Conservation (phyloP, 1,140 invertebrate species). For the Dendroctonus ponderosae region DNA sequence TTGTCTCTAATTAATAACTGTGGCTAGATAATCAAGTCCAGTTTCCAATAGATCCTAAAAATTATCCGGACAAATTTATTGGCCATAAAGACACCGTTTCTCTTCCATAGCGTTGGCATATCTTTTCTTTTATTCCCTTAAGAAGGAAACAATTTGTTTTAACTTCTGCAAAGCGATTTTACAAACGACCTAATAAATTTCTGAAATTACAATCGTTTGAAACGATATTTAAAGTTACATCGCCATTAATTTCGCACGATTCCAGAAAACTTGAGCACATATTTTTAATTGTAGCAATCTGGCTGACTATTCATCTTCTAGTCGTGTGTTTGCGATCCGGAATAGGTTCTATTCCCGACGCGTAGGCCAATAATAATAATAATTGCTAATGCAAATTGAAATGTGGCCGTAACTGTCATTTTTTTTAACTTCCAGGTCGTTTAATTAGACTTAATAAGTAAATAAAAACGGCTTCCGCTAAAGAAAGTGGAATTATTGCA, state of each 20-base stretch:
- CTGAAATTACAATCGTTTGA: constrained; percentile 30
- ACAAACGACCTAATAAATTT: constrained; percentile 31
- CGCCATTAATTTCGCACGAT: constrained; percentile 30
- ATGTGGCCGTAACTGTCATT: too few species aligned
- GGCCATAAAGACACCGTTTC: constrained; percentile 4
- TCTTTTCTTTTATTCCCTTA: constrained; percentile 26
- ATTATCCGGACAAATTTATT: constrained; percentile 1
- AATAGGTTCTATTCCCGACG: not conserved
- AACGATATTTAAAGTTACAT: constrained; percentile 30
- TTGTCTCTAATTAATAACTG: too few species aligned
- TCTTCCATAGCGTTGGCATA: constrained; percentile 15
- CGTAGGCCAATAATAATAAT: too few species aligned
- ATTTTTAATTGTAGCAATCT: constrained; percentile 30
- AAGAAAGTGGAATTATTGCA: too few species aligned
- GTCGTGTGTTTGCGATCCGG: constrained; percentile 3
- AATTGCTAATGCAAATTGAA: too few species aligned
- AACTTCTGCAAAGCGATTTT: constrained; percentile 27
- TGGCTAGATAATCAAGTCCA: too few species aligned
- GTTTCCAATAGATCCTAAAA: too few species aligned
- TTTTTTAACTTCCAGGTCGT: too few species aligned
- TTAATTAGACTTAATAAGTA: too few species aligned
- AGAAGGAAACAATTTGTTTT: constrained; percentile 32
- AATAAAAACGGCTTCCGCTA: too few species aligned
- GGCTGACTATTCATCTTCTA: constrained; percentile 3
- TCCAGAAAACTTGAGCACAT: constrained; percentile 26